Conservation (phyloP, 2,888 invertebrate species). For the Sinotaia quadrata region DNA sequence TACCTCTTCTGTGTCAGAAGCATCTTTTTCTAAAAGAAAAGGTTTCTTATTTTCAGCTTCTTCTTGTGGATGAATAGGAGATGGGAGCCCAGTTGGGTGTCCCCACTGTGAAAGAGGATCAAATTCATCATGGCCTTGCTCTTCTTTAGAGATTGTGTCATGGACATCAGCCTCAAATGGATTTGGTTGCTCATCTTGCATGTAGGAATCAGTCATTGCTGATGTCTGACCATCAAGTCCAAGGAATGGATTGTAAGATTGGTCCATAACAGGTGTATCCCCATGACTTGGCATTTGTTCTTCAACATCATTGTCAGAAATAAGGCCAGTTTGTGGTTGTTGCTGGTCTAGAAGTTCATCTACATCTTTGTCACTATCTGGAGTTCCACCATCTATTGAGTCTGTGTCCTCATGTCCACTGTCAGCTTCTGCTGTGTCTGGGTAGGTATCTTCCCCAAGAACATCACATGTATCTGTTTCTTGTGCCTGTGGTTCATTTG, state of each 20-base stretch:
- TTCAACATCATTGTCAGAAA: no score
- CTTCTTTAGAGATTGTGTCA: background rate
- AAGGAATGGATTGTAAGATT: conserved; percentile 40
- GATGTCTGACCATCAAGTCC: conserved; percentile 29
- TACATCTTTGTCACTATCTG: conserved; percentile 46
- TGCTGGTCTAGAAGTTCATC: conserved; percentile 36
- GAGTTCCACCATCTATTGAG: conserved; percentile 46
- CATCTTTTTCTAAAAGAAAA: background rate
- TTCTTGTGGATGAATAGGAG: conserved; percentile 71
- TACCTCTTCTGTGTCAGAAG: conserved; percentile 13
- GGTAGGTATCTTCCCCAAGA: background rate
- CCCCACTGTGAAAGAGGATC: conserved; percentile 84
- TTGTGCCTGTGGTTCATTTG: conserved; percentile 6
- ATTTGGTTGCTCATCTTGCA: background rate
- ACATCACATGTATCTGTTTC: background rate
- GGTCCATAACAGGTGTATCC: background rate
- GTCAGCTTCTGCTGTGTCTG: conserved; percentile 16
- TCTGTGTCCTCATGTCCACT: conserved; percentile 44
- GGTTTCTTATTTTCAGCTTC: background rate
- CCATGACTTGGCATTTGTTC: background rate
- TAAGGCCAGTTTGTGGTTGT: conserved; percentile 6
- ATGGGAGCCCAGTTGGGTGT: conserved; percentile 90
- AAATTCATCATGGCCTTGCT: conserved; percentile 35
- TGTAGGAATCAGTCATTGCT: background rate
- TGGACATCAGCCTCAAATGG: conserved; percentile 19